Conservation (phyloP, 2,888 invertebrate genomes). For the Chrysotoxum bicinctum region DNA sequence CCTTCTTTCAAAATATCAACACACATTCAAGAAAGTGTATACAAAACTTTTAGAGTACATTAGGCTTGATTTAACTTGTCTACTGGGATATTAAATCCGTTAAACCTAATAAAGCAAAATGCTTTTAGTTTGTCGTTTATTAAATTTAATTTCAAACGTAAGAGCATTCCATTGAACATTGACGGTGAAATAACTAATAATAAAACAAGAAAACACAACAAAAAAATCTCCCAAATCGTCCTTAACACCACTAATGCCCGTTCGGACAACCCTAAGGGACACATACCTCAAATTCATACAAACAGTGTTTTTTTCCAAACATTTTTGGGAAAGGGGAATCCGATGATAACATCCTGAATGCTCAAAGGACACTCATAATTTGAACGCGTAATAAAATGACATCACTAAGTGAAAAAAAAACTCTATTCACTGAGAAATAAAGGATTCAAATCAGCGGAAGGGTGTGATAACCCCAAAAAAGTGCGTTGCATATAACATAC, state of each 20-base stretch:
- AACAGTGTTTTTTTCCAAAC: neutral
- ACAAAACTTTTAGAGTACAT: neutral
- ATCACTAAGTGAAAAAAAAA: constrained; percentile 55
- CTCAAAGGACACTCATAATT: constrained; percentile 69
- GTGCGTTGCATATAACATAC: constrained; percentile 10
- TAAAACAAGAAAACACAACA: constrained; percentile 5
- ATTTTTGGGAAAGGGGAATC: neutral
- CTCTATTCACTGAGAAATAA: constrained; percentile 26
- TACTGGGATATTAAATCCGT: neutral
- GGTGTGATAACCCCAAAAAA: constrained; percentile 65
- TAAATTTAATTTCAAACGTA: constrained; percentile 41
- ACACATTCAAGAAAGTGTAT: neutral
- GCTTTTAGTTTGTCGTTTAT: constrained; percentile 58
- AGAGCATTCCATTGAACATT: constrained; percentile 26
- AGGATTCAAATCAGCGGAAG: constrained; percentile 66
- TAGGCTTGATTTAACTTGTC: neutral
- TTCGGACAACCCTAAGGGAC: constrained; percentile 55
- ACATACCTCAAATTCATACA: constrained; percentile 33
- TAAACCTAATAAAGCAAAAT: constrained; percentile 39
- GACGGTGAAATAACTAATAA: constrained; percentile 57
- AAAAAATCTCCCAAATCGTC: constrained; percentile 54
- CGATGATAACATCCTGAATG: constrained; percentile 11
- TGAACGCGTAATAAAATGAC: constrained; percentile 66
- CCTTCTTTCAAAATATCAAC: neutral
- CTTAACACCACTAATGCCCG: constrained; percentile 63